Evolutionary conservation across 2,888 invertebrate species (phyloP), one percentile per base, ranked within the genome.

Genomic region (Eupithecia vulgata): DNA sequence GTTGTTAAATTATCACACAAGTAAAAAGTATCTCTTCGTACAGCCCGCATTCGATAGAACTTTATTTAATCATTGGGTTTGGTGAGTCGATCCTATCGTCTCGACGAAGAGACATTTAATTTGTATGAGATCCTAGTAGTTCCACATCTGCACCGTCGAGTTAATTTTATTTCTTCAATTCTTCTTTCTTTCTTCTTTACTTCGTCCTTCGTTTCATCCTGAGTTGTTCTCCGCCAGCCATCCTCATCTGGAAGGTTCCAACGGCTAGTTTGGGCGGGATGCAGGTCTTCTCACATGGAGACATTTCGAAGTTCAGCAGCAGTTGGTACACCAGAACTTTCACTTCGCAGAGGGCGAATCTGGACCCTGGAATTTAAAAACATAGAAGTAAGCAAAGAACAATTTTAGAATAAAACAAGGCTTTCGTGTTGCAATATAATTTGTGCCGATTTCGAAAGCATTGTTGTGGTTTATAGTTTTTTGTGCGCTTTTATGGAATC

Each of bases 171-270:
- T 52, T 21, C 52, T 48, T 52, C 48, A 15, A n/a, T 25, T 25
- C 5, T n/a, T n/a, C n/a, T n/a, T n/a, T n/a, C n/a, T n/a, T n/a
- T n/a, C n/a, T n/a, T 30, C 10, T 34, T 15, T 59, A 45, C 12
- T 42, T 35, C 21, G 7, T 52, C 35, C 86, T 80, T 1, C 75
- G 48, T 70, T 78, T 85, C 62, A 89, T 75, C 34, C 83, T 78
- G n/a, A 89, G 61, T 87, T 88, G 90, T 67, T 87, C 83, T 0
- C 90, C 90, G 5, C 89, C 90, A 30, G 78, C 69, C 0, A 91
- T 71, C 1, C 76, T 73, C 10, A 88, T 42, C 67, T 82, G 85
- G 72, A 90, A 87, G 13, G 78, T 78, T 0, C 85, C 82, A 0
- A 71, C 73, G 0, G 79, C 59, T 6, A 91, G 76, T 48, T 81